Evolutionary conservation across 2,797 vertebrate species (phyloP).

Genomic region (Paedocypris micromegethes): DNA sequence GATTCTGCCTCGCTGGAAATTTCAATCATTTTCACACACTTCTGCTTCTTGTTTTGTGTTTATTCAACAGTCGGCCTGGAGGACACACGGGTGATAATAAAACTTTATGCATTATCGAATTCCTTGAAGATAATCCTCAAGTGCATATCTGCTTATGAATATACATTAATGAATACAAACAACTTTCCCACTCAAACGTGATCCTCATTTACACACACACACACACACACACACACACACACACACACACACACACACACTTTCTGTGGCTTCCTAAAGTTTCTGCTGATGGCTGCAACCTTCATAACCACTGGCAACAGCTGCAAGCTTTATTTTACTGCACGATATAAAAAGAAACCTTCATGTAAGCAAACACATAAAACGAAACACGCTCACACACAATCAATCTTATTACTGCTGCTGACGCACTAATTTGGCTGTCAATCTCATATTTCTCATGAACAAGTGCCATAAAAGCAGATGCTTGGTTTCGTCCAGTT

Average conservation of each 20-base stretch:
- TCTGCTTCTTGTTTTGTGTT: constrained; percentile 32
- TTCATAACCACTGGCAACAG: constrained; percentile 27
- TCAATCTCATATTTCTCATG: too few species aligned
- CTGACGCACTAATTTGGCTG: too few species aligned
- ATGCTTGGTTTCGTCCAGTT: too few species aligned
- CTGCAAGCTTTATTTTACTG: constrained; percentile 35
- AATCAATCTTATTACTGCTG: not conserved
- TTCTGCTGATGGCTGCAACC: constrained; percentile 33
- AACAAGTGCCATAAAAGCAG: too few species aligned
- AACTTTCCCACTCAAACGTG: constrained; percentile 11
- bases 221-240: not conserved
- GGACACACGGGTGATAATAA: constrained; percentile 23
- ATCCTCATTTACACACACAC: constrained; percentile 9
- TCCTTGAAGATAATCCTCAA: constrained; percentile 18
- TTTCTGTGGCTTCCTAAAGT: constrained; percentile 3
- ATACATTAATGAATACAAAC: constrained; percentile 27
- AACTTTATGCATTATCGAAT: constrained; percentile 24
- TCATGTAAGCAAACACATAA: constrained; percentile 26
- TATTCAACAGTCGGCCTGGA: constrained; percentile 31
- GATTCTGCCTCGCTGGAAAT: constrained; percentile 34
- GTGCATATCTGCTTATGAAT: constrained; percentile 23
- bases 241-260: not conserved
- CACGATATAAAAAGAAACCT: constrained; percentile 30
- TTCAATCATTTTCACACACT: constrained; percentile 41
- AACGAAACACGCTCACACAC: constrained; percentile 12